A percentile compares a stretch with the other conserved stretches of the same genome.
phyloP scores from a whole-genome alignment of 23 tunicate genomes.

The Trididemnum clinides region DNA sequence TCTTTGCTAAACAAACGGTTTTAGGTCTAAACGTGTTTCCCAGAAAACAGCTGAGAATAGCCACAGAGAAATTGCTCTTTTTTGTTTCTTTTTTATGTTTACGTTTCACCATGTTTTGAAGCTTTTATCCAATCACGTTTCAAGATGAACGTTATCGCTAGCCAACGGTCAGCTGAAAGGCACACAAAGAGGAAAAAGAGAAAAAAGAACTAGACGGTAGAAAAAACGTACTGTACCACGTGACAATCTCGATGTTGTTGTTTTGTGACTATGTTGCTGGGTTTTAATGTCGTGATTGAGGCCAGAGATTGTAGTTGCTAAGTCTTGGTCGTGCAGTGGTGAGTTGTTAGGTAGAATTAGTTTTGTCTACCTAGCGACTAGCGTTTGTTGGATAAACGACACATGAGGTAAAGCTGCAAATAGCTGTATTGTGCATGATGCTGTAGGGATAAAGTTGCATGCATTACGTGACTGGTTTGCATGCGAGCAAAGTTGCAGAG shows the following conservation, averaged over 20 bases:
- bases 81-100: neutral
- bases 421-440: too few species aligned
- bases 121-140: neutral
- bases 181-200: neutral
- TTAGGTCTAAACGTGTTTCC: neutral
- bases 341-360: too few species aligned
- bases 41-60: neutral
- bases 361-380: too few species aligned
- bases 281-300: too few species aligned
- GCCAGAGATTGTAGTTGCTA: too few species aligned
- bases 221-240: neutral
- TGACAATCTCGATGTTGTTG: neutral
- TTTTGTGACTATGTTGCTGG: too few species aligned
- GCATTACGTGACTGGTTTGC: too few species aligned
- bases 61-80: neutral
- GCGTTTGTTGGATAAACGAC: too few species aligned
- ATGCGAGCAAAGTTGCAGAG: too few species aligned
- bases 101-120: neutral
- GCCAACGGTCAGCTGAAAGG: neutral
- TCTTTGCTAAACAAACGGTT: neutral
- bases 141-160: neutral
- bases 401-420: too few species aligned
- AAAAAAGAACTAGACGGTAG: neutral
- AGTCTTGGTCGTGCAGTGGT: too few species aligned
- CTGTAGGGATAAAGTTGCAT: too few species aligned